These are phyloP conservation scores for Diachasmimorpha longicaudata DNA, from an alignment of 1,140 invertebrate genomes.

Conservation along the genomic window DNA sequence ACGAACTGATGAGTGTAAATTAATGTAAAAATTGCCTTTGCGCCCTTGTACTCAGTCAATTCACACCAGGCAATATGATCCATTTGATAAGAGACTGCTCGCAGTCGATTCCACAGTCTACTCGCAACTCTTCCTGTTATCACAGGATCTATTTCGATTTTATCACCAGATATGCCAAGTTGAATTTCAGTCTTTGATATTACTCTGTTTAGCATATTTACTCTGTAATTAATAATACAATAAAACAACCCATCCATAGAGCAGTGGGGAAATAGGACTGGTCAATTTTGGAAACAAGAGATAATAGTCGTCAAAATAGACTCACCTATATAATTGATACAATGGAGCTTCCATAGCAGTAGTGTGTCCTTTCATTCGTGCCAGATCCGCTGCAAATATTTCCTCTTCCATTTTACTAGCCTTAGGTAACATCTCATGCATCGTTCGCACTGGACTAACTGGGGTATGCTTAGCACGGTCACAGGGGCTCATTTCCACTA, in stretches of 20 bases:
- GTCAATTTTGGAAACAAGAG: too few relatives aligned
- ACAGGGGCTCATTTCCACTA: conserved; percentile 73
- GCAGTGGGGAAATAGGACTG: not conserved
- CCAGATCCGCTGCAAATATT: conserved; percentile 61
- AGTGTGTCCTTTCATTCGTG: conserved; percentile 73
- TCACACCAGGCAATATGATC: conserved; percentile 87
- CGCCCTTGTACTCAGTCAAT: conserved; percentile 72
- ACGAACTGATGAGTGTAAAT: conserved; percentile 63
- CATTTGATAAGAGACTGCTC: conserved; percentile 80
- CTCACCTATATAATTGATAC: conserved; percentile 77
- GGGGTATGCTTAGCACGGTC: conserved; percentile 54
- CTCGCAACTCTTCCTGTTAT: conserved; percentile 71
- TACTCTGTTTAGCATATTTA: conserved; percentile 80
- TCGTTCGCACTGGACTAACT: conserved; percentile 31
- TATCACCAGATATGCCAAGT: conserved; percentile 86
- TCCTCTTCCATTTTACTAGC: conserved; percentile 52
- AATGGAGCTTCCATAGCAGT: conserved; percentile 80
- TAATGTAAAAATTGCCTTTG: conserved; percentile 69
- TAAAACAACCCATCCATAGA: conserved; percentile 8
- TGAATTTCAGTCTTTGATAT: conserved; percentile 82
- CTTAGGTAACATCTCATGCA: conserved; percentile 49
- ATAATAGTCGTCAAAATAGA: too few relatives aligned
- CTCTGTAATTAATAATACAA: conserved; percentile 55
- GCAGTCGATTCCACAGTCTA: conserved; percentile 73
- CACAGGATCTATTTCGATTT: conserved; percentile 89